Evolutionary conservation across 2,888 invertebrate genomes (phyloP), one percentile per base, ranked within the genome.

Genomic region (Sarcophaga caerulescens): DNA sequence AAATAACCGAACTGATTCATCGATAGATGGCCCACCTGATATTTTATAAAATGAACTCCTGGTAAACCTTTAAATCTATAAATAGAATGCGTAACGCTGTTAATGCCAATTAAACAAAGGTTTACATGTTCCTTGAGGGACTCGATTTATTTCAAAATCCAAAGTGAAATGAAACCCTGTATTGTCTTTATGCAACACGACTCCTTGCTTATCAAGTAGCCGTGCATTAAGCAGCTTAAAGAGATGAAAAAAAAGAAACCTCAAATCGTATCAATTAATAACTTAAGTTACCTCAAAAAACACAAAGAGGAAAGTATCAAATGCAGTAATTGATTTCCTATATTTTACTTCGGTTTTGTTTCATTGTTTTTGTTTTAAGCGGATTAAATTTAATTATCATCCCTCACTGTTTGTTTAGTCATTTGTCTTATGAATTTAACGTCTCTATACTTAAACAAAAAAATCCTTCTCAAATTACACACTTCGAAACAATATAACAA

Each of bases 371-470:
- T 75, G 52, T n/a, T 62, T 73, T 60, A 83, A 71, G 57, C 47
- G 68, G 76, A 77, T 80, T 83, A 74, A 76, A 77, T 83, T 81
- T 81, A 86, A 77, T 81, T 78, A 84, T 84, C 81, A 74, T 84
- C n/a, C 81, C 63, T 77, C 59, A 57, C 14, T 47, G 63, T 84
- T 68, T 65, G 74, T 65, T 85, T 76, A 79, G 77, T 78, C 66
- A 81, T 77, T 81, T 83, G 83, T 86, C 81, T 84, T 77, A 73
- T 65, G 69, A 74, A 70, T 75, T 84, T 81, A 81, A 86, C 57
- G 74, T 78, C 84, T 84, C 59, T 44, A 84, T 81, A 84, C 66
- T 70, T 17, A 6, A 3, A 25, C 5, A 6, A 25, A 6, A 35
- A 35, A 35, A 70, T 75, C 47, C 3, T 44, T 77, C 74, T 86